Evolutionary conservation across 2,888 invertebrate species (phyloP), one percentile per base, ranked within the genome.

Genomic region (Brachyptera putata): DNA sequence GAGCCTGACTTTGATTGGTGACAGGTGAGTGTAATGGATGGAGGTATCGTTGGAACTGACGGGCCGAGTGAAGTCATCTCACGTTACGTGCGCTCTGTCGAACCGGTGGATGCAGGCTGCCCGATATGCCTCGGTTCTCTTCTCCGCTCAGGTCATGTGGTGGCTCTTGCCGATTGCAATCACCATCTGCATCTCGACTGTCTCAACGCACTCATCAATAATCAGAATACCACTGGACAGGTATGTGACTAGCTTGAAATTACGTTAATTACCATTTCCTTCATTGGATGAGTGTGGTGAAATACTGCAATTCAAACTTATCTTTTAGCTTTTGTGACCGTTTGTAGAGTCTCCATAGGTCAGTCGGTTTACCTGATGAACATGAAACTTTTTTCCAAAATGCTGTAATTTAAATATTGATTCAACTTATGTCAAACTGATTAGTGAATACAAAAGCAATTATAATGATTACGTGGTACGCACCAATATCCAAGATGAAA

Each of bases 101-200:
- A 84, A 67, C 77, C 80, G 9, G 80, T 80, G 58, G 43, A 63
- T 22, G 63, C 74, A 68, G 74, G 85, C 18, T 89, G 86, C 69
- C 89, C 90, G 53, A 81, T 86, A 68, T 85, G 84, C 68, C 76
- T 85, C 69, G 81, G 84, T 67, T 81, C 80, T 62, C 68, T 85
- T 49, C 34, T 21, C 64, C 62, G 55, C 67, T 79, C 81, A 11
- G 73, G 75, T 14, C 70, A 77, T 56, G 84, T 85, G 14, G 83
- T 86, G 53, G 82, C 85, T 65, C 79, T 87, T 60, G 83, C 82
- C 67, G 84, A 84, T 63, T 93, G 92, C 74, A 82, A 83, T 65
- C 93, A 93, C 76, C 80, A 86, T 73, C 81, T 91, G 74, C 92
- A 92, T 74, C 79, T 88, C 68, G 84, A 86, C 68, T 93, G 93